Conservation (phyloP, 2,888 invertebrate species). For the Diplolepis rosae region DNA sequence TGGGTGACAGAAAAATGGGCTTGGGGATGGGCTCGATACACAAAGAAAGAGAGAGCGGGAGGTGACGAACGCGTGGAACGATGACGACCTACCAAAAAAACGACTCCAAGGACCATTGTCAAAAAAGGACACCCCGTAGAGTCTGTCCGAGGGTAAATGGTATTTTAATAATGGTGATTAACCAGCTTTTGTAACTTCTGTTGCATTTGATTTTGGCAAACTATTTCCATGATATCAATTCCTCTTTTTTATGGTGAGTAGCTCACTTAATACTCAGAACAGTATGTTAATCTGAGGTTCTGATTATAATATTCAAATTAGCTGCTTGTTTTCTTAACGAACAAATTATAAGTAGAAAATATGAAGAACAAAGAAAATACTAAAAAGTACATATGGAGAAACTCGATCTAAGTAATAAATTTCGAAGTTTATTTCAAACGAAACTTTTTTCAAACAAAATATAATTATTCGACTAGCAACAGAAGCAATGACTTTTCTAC, state of each 20-base stretch:
- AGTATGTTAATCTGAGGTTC: background rate
- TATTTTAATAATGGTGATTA: slow-evolving; percentile 63
- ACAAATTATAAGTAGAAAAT: background rate
- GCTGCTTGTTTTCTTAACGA: background rate
- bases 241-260: background rate
- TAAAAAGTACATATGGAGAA: too few relatives aligned
- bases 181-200: slow-evolving; percentile 54
- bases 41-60: slow-evolving; percentile 17
- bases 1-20: slow-evolving; percentile 40
- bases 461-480: background rate
- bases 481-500: background rate
- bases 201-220: background rate
- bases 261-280: background rate
- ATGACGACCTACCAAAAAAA: slow-evolving; percentile 36
- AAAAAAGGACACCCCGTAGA: slow-evolving; percentile 53
- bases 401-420: background rate
- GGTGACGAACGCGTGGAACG: slow-evolving; percentile 36
- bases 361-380: background rate
- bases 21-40: slow-evolving; percentile 15
- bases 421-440: background rate
- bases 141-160: slow-evolving; percentile 56
- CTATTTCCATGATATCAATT: background rate
- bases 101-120: slow-evolving; percentile 32
- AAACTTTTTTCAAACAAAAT: background rate
- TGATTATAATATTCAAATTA: too few relatives aligned